phyloP scores from a whole-genome alignment of 37 sponge, comb jelly and placozoan genomes.

The Cliona cf. orientalis region DNA sequence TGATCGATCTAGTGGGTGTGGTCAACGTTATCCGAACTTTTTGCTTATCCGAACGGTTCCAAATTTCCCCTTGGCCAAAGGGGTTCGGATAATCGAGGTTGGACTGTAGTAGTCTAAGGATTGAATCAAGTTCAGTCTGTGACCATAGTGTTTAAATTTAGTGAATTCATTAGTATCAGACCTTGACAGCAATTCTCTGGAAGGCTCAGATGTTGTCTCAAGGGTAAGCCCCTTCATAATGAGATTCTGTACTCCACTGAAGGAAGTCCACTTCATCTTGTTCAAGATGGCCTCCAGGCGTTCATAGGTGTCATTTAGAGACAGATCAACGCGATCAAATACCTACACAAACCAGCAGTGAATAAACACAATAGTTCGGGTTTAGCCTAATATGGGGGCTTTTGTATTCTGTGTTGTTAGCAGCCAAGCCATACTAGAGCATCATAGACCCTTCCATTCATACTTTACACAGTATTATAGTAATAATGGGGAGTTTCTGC shows the following conservation, averaged over 20 bases:
- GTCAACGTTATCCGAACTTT: too few relatives aligned
- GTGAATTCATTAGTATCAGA: not conserved
- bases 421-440: too few relatives aligned
- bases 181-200: slow-evolving; percentile 27
- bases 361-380: not conserved
- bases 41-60: too few relatives aligned
- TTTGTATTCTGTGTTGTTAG: too few relatives aligned
- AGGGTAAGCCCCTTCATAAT: slow-evolving; percentile 79
- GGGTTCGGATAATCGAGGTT: too few relatives aligned
- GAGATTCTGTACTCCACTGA: slow-evolving; percentile 81
- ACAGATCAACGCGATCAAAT: slow-evolving; percentile 57
- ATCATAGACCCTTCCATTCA: too few relatives aligned
- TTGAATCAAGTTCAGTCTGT: too few relatives aligned
- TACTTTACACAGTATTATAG: not conserved
- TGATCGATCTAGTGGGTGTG: too few relatives aligned
- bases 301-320: slow-evolving; percentile 30
- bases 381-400: not conserved
- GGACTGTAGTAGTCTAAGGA: too few relatives aligned
- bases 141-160: not conserved
- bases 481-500: too few relatives aligned
- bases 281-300: slow-evolving; percentile 56
- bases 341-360: slow-evolving; percentile 27
- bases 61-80: too few relatives aligned
- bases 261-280: slow-evolving; percentile 80
- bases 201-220: slow-evolving; percentile 21